Percentiles rank a stretch among this genome's conserved stretches.
Evolutionary conservation across 2,888 invertebrate species (phyloP).

Genomic region (Epinotia bilunana): DNA sequence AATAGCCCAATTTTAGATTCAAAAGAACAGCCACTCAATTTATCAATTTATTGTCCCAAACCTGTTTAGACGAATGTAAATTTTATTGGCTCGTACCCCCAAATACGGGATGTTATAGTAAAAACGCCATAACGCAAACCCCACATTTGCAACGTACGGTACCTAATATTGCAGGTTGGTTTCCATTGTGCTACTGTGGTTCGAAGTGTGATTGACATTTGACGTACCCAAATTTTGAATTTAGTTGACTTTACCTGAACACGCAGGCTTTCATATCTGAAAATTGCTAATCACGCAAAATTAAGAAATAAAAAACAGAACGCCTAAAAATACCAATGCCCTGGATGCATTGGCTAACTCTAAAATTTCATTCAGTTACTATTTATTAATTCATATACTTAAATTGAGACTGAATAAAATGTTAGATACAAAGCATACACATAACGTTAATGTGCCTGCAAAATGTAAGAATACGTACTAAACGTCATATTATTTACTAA

Average conservation of each 20-base stretch:
- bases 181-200: constrained; percentile 18
- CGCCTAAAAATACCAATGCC: no score
- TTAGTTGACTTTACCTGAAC: not conserved
- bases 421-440: no score
- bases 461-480: no score
- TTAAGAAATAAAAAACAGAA: no score
- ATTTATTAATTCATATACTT: no score
- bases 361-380: no score
- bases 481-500: no score
- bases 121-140: constrained; percentile 50
- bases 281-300: no score
- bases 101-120: constrained; percentile 60
- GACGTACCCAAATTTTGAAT: not conserved
- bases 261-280: no score
- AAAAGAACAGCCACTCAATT: constrained; percentile 40
- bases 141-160: constrained; percentile 57
- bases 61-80: constrained; percentile 60
- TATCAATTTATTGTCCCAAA: constrained; percentile 52
- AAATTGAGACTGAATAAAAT: no score
- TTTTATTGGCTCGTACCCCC: constrained; percentile 59
- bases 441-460: no score
- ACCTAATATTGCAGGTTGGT: constrained; percentile 59
- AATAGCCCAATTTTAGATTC: constrained; percentile 53
- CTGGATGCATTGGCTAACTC: no score
- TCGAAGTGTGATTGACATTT: constrained; percentile 11